Percentiles rank a stretch among this genome's conserved stretches.
phyloP scores from a whole-genome alignment of 1,140 invertebrate species.

The Ceratina calcarata region DNA sequence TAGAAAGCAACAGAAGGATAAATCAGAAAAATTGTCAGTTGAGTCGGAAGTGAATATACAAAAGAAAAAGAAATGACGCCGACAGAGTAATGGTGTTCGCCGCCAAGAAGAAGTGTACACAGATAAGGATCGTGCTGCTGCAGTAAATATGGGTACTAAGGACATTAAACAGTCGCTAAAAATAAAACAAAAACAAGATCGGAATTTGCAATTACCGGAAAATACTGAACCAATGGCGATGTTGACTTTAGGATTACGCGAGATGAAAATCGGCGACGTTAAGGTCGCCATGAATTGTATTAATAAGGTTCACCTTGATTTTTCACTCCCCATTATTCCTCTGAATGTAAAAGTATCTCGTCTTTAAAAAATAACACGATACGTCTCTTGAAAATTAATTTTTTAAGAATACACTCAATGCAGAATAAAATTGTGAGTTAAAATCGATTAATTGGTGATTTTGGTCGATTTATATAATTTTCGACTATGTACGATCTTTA shows the following conservation, averaged over 20 bases:
- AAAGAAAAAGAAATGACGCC: slow-evolving; percentile 79
- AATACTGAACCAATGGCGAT: slow-evolving; percentile 89
- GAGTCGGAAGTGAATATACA: slow-evolving; percentile 79
- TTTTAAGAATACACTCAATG: too few species aligned
- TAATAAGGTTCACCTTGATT: slow-evolving; percentile 85
- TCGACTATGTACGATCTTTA: too few species aligned
- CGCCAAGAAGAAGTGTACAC: slow-evolving; percentile 90
- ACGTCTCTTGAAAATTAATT: too few species aligned
- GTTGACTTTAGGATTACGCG: slow-evolving; percentile 87
- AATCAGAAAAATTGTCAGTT: slow-evolving; percentile 4
- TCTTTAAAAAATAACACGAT: too few species aligned
- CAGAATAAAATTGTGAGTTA: too few species aligned
- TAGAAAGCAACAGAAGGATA: slow-evolving; percentile 16
- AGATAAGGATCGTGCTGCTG: slow-evolving; percentile 93
- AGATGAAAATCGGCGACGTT: slow-evolving; percentile 86
- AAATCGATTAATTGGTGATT: too few species aligned
- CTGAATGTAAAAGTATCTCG: too few species aligned
- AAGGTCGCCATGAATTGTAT: slow-evolving; percentile 87
- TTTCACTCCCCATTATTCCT: too few species aligned
- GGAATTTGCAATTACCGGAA: slow-evolving; percentile 87
- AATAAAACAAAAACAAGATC: slow-evolving; percentile 89
- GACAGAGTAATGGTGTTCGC: slow-evolving; percentile 70
- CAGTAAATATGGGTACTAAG: slow-evolving; percentile 89
- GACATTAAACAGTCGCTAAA: slow-evolving; percentile 93
- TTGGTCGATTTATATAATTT: too few species aligned